Evolutionary conservation across 2,888 invertebrate species (phyloP), one percentile per base, ranked within the genome.

Genomic region (Fragum fragum): DNA sequence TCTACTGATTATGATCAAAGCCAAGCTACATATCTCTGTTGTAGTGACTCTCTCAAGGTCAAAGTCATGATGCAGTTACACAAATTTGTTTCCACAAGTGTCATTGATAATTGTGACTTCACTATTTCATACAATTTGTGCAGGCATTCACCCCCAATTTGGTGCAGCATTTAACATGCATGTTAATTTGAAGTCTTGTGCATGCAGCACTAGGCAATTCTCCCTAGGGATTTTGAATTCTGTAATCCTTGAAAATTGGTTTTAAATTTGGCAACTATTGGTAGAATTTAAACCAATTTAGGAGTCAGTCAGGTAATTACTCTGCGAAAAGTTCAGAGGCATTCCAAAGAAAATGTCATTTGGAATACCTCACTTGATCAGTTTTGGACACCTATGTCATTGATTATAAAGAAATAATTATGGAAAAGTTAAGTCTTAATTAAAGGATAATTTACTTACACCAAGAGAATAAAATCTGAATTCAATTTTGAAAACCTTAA

Each of bases 231-330:
- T n/a, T 57, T 55, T 23, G 55, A 57, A 71, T 71, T 71, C 71
- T 53, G 55, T 71, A 55, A 71, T 55, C 71, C 29, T 32, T 36
- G 29, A n/a, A 71, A 71, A 71, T 71, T 71, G 36, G 71, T 71
- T 71, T 71, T 71, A 71, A 71, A 71, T 71, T 71, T 71, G 71
- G 55, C 71, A 71, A 55, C 29, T 71, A 53, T 71, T 23, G 16
- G 71, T 23, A 71, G 71, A 71, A 71, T 71, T 71, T 71, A 71
- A 71, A 71, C 71, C 55, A 71, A 71, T 71, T 71, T 66, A 42
- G 42, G 42, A 66, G 66, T 42, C 66, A 66, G 42, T 23, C 42
- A 42, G 66, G 42, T 66, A 66, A 66, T 66, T 66, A 66, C 39
- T 66, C 42, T 21, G 21, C 26, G 42, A 26, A 28, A 66, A 66